Evolutionary conservation across 2,113 vertebrate species (phyloP), one percentile per base, ranked within the genome.

Genomic region (Ascaphus truei): DNA sequence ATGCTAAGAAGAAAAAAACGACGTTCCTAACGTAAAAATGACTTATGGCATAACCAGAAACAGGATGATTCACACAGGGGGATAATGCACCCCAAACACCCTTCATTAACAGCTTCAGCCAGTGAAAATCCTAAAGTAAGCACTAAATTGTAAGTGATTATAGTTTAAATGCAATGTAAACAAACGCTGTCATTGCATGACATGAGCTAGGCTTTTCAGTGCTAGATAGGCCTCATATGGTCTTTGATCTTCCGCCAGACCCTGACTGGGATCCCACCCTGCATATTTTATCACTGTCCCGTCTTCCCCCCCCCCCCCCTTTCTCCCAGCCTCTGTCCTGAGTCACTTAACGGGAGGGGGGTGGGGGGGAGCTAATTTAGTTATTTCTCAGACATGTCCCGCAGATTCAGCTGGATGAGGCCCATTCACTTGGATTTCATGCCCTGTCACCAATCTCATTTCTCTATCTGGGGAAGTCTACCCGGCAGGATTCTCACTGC

Each of bases 391-490:
- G 74, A 60, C 65, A 1, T 72, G 72, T 68, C 7, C 15, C 51
- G 48, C 6, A 2, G 74, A 36, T 16, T 1, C 13, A 71, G 75
- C 62, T 37, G 73, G 72, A 61, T 75, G 73, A 73, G 55, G 41
- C 60, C 75, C 27, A 80, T 85, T 84, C 81, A 84, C 45, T 75
- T 31, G 7, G 76, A 84, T 87, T 87, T 88, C 85, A 88, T 76
- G 79, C 77, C 72, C 76, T 84, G 84, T 85, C 86, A 84, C 29
- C 1, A 27, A 56, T 10, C 26, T 0, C 3, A 74, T 77, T 77
- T 85, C 84, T 86, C 73, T 83, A 86, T 86, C 82, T 68, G 79
- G 75, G 48, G 39, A 15, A 0, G 68, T 47, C 47, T 1, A 62
- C 1, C 18, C 51, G 1, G 50, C 1, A 52, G 61, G 76, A 67